phyloP scores from a whole-genome alignment of 2,888 invertebrate species.

The Copidosoma aretas region DNA sequence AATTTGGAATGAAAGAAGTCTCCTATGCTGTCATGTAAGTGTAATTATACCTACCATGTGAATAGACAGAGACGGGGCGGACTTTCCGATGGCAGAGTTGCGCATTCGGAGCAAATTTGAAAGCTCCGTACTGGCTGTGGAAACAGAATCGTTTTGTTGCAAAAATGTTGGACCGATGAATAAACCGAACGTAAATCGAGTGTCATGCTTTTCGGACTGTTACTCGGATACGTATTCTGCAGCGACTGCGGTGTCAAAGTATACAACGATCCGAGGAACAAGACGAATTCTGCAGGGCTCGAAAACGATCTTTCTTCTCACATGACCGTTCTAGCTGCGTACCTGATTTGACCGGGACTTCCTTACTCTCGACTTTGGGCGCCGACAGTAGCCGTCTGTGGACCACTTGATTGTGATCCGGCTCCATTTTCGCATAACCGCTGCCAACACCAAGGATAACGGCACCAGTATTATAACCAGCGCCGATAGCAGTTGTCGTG shows the following conservation, averaged over 20 bases:
- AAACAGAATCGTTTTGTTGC: too few relatives aligned
- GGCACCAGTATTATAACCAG: too few relatives aligned
- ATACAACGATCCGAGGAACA: too few relatives aligned
- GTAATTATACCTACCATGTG: slow-evolving; percentile 67
- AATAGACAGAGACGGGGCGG: slow-evolving; percentile 87
- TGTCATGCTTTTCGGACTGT: background rate
- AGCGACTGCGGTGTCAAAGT: too few relatives aligned
- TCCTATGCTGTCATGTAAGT: too few relatives aligned
- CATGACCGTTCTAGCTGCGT: too few relatives aligned
- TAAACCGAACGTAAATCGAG: background rate
- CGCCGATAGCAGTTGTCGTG: background rate
- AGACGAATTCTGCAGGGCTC: too few relatives aligned
- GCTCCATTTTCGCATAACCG: slow-evolving; percentile 44
- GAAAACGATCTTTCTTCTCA: too few relatives aligned
- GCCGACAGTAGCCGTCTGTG: slow-evolving; percentile 42
- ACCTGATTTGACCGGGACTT: slow-evolving; percentile 58
- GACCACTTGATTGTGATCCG: slow-evolving; percentile 34
- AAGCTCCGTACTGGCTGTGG: slow-evolving; percentile 62
- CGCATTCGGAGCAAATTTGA: slow-evolving; percentile 88
- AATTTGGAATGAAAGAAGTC: too few relatives aligned
- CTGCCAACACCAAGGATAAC: too few relatives aligned
- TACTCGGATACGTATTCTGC: too few relatives aligned
- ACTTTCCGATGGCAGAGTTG: slow-evolving; percentile 88
- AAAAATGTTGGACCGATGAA: background rate
- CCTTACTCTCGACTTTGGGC: slow-evolving; percentile 56